A percentile compares a stretch with the other conserved stretches of the same genome.
Evolutionary conservation across 1,140 invertebrate genomes (phyloP).

Genomic region (Episyrphus balteatus): DNA sequence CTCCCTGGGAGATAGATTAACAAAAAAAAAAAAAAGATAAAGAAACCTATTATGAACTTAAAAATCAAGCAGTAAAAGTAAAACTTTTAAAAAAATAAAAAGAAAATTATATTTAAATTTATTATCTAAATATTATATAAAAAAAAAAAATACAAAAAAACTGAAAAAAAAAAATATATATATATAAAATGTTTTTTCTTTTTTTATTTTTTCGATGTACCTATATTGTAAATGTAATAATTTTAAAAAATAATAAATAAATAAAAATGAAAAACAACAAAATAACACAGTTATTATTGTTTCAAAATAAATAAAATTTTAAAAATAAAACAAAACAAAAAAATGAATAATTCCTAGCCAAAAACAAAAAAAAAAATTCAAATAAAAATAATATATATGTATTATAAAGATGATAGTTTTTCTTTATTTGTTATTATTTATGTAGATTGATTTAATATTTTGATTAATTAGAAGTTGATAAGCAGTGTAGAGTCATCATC

Average conservation of each 20-base stretch:
- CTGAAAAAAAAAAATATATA: neutral
- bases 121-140: slow-evolving; percentile 5
- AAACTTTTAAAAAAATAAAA: slow-evolving; percentile 7
- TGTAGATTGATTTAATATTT: slow-evolving; percentile 29
- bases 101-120: slow-evolving; percentile 8
- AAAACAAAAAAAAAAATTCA: slow-evolving; percentile 8
- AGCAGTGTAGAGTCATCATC: too few relatives aligned
- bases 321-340: neutral
- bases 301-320: slow-evolving; percentile 13
- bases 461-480: too few relatives aligned
- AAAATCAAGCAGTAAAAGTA: too few relatives aligned
- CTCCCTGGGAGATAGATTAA: too few relatives aligned
- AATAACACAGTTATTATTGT: slow-evolving; percentile 5
- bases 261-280: slow-evolving; percentile 9
- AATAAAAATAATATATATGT: slow-evolving; percentile 18
- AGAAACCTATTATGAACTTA: too few relatives aligned
- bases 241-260: neutral
- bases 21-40: too few relatives aligned
- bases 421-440: slow-evolving; percentile 26
- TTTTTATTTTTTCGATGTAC: too few relatives aligned
- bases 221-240: neutral
- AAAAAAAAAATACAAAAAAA: slow-evolving; percentile 4
- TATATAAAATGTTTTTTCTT: too few relatives aligned
- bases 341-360: slow-evolving; percentile 13
- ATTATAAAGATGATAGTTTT: slow-evolving; percentile 12